Evolutionary conservation across 2,797 vertebrate species (phyloP).

Genomic region (Eleutherodactylus coqui): DNA sequence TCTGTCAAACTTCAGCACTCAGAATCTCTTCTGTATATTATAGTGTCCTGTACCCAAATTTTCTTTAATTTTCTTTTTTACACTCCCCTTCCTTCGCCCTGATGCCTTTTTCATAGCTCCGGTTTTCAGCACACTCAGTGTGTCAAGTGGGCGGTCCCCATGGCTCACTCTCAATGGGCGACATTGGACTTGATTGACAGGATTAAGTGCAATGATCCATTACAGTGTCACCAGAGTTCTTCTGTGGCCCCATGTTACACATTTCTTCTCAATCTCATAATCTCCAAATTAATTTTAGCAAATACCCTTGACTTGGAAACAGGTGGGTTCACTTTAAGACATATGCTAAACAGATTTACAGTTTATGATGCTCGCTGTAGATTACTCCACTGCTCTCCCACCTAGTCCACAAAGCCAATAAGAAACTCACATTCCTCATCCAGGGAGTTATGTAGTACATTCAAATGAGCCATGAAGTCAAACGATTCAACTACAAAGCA

Average conservation of each 20-base stretch:
- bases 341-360: constrained; percentile 30
- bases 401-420: neutral
- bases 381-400: neutral
- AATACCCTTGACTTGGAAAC: neutral
- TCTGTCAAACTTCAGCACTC: no score
- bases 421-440: constrained; percentile 28
- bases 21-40: no score
- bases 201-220: neutral
- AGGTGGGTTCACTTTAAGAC: constrained; percentile 27
- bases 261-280: neutral
- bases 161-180: no score
- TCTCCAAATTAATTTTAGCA: neutral
- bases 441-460: neutral
- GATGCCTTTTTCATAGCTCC: no score
- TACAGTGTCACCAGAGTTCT: neutral
- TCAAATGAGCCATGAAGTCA: constrained; percentile 46
- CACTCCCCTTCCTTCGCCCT: no score
- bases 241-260: neutral
- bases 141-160: no score
- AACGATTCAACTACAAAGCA: constrained; percentile 24
- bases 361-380: neutral
- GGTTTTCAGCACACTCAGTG: no score
- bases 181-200: no score
- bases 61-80: no score
- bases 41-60: no score